Evolutionary conservation across 2,888 invertebrate genomes (phyloP).

Genomic region (Muschampia plurimacula): DNA sequence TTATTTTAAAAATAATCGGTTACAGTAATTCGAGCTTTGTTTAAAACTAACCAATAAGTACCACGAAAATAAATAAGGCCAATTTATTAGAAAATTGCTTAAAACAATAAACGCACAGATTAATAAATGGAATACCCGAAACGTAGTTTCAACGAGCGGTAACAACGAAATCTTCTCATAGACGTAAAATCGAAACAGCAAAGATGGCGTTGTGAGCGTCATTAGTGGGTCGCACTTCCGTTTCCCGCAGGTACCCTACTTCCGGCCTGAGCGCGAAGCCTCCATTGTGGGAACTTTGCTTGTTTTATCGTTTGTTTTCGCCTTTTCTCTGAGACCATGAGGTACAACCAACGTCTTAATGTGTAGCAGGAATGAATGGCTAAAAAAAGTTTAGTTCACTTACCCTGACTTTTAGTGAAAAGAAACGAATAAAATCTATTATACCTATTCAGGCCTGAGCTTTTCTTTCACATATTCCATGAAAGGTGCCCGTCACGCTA

Average conservation of each 20-base stretch:
- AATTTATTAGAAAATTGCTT: too few species aligned
- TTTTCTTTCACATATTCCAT: slow-evolving; percentile 11
- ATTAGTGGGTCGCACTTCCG: slow-evolving; percentile 67
- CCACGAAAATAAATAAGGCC: too few species aligned
- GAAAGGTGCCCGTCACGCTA: slow-evolving; percentile 5
- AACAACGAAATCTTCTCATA: slow-evolving; percentile 25
- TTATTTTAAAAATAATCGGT: too few species aligned
- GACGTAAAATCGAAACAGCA: slow-evolving; percentile 40
- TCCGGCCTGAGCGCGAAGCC: slow-evolving; percentile 41
- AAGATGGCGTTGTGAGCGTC: slow-evolving; percentile 64
- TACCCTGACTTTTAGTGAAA: slow-evolving; percentile 10
- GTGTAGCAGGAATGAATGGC: slow-evolving; percentile 17
- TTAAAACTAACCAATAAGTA: too few species aligned
- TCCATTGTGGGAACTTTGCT: slow-evolving; percentile 39
- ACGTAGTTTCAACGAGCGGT: not conserved
- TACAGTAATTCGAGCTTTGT: too few species aligned
- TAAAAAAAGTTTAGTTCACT: slow-evolving; percentile 17
- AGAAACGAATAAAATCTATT: slow-evolving; percentile 27
- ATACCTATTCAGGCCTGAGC: slow-evolving; percentile 4
- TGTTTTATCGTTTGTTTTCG: slow-evolving; percentile 35
- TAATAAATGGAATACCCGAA: not conserved
- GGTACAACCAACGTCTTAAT: slow-evolving; percentile 27
- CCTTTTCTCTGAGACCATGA: slow-evolving; percentile 10
- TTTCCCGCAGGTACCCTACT: slow-evolving; percentile 52
- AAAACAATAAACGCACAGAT: too few species aligned